Base-by-base conservation (phyloP, 2,888 invertebrate genomes). In the Aricia artaxerxes region DNA sequence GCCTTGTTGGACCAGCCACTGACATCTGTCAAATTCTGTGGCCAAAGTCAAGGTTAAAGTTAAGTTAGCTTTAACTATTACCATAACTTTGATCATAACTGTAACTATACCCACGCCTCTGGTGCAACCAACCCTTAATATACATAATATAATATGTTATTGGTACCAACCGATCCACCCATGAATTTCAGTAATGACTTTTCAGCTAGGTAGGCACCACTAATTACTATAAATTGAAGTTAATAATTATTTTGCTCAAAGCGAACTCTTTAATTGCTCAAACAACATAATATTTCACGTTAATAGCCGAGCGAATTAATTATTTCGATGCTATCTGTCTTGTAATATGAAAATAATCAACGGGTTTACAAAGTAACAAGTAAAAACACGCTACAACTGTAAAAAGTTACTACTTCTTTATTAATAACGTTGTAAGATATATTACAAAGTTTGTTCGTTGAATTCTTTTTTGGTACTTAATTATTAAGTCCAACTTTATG, bases 291-390 rank as follows among this genome's bases (percentile, higher is more conserved):
- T 64, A 31, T 31, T 31, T 31, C 24, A 64, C 61, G 1, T 64
- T 64, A 31, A 31, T 64, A 31, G 64, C 64, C 31, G 9, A 64
- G 31, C 64, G 64, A 64, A 64, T 64, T 64, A 31, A 31, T n/a
- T 31, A 61, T 61, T 31, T 24, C 31, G 61, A 61, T 64, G 31
- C 31, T 64, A 64, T 64, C 64, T 31, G 31, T 31, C 64, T 64
- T 64, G 24, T 64, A 31, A 64, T 64, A 31, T 31, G 31, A 64
- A 64, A 64, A 64, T 64, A 64, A 64, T 64, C 64, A 64, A 64
- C 64, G 64, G 31, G 24, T 31, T 31, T 64, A 64, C 31, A 64
- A 31, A 64, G 64, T 31, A 64, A 64, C 6, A 31, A 4, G 11
- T 64, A 31, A 3, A 24, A 64, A 35, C 31, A 64, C 31, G 64